phyloP scores from a whole-genome alignment of 1,140 invertebrate species.

The Bombus superbus region DNA sequence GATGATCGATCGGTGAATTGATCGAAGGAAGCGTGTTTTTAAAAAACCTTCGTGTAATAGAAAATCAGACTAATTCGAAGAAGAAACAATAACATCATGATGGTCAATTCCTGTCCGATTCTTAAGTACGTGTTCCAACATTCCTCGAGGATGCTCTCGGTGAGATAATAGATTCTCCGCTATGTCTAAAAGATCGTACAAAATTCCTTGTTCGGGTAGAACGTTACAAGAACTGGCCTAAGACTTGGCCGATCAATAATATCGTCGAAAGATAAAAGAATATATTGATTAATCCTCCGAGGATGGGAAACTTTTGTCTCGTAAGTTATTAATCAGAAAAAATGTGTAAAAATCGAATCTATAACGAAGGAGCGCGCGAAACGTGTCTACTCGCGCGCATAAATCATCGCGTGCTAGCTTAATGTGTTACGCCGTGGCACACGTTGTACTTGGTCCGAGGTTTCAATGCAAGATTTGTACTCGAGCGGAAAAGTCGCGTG shows the following conservation, averaged over 20 bases:
- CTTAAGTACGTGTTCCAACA: constrained; percentile 80
- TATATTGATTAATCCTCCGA: too few species aligned
- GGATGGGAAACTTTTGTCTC: too few species aligned
- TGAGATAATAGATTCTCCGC: constrained; percentile 59
- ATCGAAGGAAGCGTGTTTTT: background rate
- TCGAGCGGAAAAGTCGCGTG: too few species aligned
- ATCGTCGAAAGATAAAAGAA: too few species aligned
- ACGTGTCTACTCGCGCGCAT: background rate
- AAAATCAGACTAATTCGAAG: background rate
- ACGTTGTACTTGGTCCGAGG: too few species aligned
- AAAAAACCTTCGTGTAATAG: background rate
- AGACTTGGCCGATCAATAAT: too few species aligned
- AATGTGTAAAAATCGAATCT: too few species aligned
- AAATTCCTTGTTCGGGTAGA: too few species aligned
- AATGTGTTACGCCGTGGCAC: background rate
- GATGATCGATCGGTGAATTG: background rate
- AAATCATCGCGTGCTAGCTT: background rate
- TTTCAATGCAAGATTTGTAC: background rate
- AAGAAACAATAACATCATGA: constrained; percentile 54
- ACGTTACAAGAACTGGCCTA: too few species aligned
- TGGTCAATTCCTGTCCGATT: constrained; percentile 68
- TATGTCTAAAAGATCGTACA: too few species aligned
- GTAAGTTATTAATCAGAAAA: too few species aligned
- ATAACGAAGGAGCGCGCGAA: too few species aligned
- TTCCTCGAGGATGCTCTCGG: constrained; percentile 78